A percentile compares a stretch with the other conserved stretches of the same genome.
These are phyloP conservation scores for Sebastes umbrosus DNA, from an alignment of 2,797 vertebrate genomes.

Conservation along the genomic window DNA sequence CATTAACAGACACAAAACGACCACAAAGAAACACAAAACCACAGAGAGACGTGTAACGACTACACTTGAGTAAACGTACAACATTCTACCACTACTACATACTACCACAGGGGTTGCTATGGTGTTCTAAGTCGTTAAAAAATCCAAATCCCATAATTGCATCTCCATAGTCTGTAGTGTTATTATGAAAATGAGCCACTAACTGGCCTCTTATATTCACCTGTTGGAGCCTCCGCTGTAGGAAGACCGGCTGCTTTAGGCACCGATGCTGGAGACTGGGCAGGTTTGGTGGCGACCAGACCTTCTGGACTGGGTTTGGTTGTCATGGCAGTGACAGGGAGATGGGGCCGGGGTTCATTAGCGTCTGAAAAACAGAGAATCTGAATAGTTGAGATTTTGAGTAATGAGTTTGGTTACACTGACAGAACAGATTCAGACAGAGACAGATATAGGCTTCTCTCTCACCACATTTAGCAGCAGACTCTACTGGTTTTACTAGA, in stretches of 20 bases:
- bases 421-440: background rate
- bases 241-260: background rate
- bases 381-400: background rate
- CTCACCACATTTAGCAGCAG: slow-evolving; percentile 13
- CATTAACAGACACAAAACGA: too few species aligned
- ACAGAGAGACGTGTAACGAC: too few species aligned
- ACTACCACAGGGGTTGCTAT: too few species aligned
- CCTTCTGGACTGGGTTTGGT: slow-evolving; percentile 49
- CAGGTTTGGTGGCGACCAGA: slow-evolving; percentile 4
- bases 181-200: background rate
- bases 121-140: too few species aligned
- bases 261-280: slow-evolving; percentile 12
- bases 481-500: background rate
- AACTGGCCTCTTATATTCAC: slow-evolving; percentile 43
- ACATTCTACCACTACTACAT: too few species aligned
- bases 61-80: too few species aligned
- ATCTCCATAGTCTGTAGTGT: accelerated
- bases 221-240: slow-evolving; percentile 3
- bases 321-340: slow-evolving; percentile 60
- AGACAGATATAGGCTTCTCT: background rate
- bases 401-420: background rate
- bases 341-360: slow-evolving; percentile 47
- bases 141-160: background rate
- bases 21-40: too few species aligned
- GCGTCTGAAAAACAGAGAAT: slow-evolving; percentile 27